These are phyloP conservation scores for Homalodisca vitripennis DNA, from an alignment of 1,140 invertebrate species.

Conservation along the genomic window DNA sequence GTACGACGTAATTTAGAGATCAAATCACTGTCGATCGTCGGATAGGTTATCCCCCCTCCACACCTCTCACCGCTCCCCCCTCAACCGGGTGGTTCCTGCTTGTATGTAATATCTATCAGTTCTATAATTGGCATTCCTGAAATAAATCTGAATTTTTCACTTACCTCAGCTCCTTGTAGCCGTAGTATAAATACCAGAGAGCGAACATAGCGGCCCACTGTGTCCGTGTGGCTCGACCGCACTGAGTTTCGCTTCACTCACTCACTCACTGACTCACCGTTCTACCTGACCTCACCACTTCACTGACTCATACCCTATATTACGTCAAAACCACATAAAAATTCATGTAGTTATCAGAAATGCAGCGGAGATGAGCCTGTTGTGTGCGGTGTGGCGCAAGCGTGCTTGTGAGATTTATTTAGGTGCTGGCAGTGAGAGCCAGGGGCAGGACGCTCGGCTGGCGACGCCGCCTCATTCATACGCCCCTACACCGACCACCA, in stretches of 20 bases:
- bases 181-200: slow-evolving; percentile 28
- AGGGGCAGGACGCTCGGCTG: too few relatives aligned
- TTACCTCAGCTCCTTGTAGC: slow-evolving; percentile 20
- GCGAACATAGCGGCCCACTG: slow-evolving; percentile 11
- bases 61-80: neutral
- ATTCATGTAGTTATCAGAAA: slow-evolving; percentile 4
- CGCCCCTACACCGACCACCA: too few relatives aligned
- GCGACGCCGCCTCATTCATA: neutral
- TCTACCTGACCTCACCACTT: neutral
- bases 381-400: neutral
- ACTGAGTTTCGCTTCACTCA: neutral
- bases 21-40: neutral
- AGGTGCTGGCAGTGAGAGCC: neutral
- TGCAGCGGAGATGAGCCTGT: neutral
- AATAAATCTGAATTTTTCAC: slow-evolving; percentile 20
- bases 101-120: slow-evolving; percentile 5
- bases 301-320: neutral
- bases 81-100: neutral
- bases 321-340: neutral
- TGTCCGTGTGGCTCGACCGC: too few relatives aligned
- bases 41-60: slow-evolving; percentile 12
- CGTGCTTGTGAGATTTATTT: neutral
- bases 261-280: neutral
- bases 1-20: too few relatives aligned
- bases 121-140: slow-evolving; percentile 15